Evolutionary conservation across 1,140 invertebrate genomes (phyloP), one percentile per base, ranked within the genome.

Genomic region (Parapsyche elsis): DNA sequence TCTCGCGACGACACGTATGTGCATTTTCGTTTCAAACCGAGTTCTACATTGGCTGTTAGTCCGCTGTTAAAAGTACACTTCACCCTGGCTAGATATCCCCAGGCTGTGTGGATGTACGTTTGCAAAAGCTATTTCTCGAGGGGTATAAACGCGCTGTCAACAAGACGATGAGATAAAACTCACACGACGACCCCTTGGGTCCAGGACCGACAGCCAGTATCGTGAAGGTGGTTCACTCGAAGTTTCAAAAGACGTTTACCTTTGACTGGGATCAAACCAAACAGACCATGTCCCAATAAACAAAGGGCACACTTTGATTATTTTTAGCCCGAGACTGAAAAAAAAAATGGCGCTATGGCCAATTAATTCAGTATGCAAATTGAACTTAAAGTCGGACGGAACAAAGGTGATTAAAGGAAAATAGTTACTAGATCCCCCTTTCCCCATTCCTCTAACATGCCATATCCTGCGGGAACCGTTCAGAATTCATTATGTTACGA

Each of bases 301-400:
- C 1, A 16, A 67, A 67, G 21, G 64, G n/a, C n/a, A n/a, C 19
- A 26, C 21, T 24, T 67, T 67, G 5, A 5, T 67, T 67, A 21
- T 67, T 74, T 74, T 74, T 45, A 1, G 19, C 57, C 7, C 10
- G 46, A 10, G 23, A n/a, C n/a, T n/a, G n/a, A n/a, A n/a, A n/a
- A n/a, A 76, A 79, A 77, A 79, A 53, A n/a, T 26, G 44, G n/a
- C 26, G n/a, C 49, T 53, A 67, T n/a, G n/a, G 21, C 23, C 78
- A 67, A 82, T 82, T 80, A 80, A 82, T 82, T 82, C 45, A 57
- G 74, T 78, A 82, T 82, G 81, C 71, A 82, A 82, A 82, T 80
- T 80, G 81, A 49, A 49, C 59, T n/a, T 80, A 76, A 76, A 80
- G 75, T 67, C 75, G 46, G 75, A 74, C 30, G 53, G 78, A 57